Conservation (phyloP, 2,113 vertebrate genomes). For the Amblyornis subalaris region DNA sequence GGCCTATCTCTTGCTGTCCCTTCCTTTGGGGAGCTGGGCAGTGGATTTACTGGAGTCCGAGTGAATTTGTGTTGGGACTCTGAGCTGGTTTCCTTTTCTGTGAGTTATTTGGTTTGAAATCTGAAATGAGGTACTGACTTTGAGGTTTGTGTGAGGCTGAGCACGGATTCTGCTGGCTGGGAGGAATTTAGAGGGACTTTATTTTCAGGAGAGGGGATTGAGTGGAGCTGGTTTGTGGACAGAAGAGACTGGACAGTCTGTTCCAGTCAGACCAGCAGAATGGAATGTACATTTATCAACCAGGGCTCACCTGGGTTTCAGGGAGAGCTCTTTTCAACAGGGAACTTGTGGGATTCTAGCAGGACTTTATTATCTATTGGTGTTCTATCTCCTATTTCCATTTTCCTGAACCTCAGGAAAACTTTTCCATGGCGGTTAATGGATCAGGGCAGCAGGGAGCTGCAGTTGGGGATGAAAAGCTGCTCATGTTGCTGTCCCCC, state of each 20-base stretch:
- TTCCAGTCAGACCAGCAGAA: background rate
- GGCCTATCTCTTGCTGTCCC: background rate
- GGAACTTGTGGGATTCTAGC: background rate
- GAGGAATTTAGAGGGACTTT: background rate
- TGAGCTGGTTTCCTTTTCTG: slow-evolving; percentile 13
- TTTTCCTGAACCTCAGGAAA: background rate
- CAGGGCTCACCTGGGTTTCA: background rate
- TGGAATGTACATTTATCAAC: background rate
- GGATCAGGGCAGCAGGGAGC: background rate
- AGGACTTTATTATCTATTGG: background rate
- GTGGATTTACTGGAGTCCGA: background rate
- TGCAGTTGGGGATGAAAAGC: background rate
- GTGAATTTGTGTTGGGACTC: background rate
- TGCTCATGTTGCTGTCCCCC: background rate
- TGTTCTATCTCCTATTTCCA: background rate
- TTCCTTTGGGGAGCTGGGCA: background rate
- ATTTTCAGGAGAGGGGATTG: background rate
- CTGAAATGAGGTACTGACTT: background rate
- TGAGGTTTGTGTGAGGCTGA: background rate
- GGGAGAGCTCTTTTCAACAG: background rate
- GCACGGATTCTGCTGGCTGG: background rate
- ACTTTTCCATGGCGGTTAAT: background rate
- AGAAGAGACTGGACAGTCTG: background rate
- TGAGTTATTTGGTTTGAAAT: slow-evolving; percentile 9
- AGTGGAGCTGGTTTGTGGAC: background rate